phyloP scores from a whole-genome alignment of 2,888 invertebrate species.

The Frankliniella fusca region DNA sequence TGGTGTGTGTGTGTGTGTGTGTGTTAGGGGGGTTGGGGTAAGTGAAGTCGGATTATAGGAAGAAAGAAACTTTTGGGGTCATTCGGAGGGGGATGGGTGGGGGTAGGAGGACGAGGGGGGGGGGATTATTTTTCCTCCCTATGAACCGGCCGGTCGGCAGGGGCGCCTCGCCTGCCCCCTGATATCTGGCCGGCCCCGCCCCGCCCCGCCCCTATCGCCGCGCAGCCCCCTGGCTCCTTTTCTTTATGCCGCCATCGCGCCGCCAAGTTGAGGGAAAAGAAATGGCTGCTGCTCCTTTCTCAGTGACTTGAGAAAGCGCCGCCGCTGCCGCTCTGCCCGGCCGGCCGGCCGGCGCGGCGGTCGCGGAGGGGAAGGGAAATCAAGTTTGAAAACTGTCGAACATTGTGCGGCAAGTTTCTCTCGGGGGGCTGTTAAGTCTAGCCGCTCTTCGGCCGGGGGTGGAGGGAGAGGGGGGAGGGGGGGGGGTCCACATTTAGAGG shows the following conservation, averaged over 20 bases:
- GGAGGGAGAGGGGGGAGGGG: background rate
- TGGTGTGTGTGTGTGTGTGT: too few relatives aligned
- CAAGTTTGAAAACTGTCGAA: slow-evolving; percentile 24
- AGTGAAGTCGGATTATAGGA: too few relatives aligned
- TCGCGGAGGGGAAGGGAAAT: background rate
- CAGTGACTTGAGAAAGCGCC: too few relatives aligned
- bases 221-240: background rate
- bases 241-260: background rate
- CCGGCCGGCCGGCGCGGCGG: too few relatives aligned
- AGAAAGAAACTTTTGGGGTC: too few relatives aligned
- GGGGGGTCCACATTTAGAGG: background rate
- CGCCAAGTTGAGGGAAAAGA: background rate
- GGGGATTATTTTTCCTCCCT: too few relatives aligned
- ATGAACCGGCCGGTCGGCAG: too few relatives aligned
- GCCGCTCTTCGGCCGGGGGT: background rate
- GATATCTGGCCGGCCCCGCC: background rate
- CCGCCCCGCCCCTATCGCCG: background rate
- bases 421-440: background rate
- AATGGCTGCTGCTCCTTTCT: background rate
- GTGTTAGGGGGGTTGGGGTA: too few relatives aligned
- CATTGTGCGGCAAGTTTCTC: slow-evolving; percentile 12
- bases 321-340: too few relatives aligned
- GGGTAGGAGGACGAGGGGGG: too few relatives aligned
- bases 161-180: too few relatives aligned
- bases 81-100: too few relatives aligned